Conservation (phyloP, 1,140 invertebrate genomes). For the Ceratosolen solmsi region DNA sequence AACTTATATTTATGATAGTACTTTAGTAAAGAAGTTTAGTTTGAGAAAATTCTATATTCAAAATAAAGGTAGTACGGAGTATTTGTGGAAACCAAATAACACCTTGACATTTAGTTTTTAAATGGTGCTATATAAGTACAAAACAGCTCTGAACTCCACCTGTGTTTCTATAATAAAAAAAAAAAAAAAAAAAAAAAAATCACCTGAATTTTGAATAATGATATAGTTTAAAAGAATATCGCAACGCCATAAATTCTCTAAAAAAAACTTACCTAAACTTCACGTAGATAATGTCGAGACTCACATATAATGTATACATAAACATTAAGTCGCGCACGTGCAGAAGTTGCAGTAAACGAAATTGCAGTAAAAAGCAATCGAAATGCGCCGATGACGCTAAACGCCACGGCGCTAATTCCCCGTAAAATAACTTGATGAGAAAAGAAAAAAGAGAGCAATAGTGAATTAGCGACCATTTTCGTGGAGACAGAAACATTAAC, state of each 20-base stretch:
- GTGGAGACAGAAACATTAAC: slow-evolving; percentile 1
- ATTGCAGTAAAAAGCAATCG: background rate
- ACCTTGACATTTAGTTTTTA: background rate
- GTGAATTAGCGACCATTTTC: background rate
- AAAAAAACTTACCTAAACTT: too few species aligned
- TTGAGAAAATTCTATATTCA: too few species aligned
- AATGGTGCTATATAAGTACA: background rate
- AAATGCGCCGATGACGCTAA: background rate
- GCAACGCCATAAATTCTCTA: too few species aligned
- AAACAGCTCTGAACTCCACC: background rate
- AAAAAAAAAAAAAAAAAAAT: too few species aligned
- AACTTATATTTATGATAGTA: background rate
- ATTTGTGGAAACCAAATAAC: background rate
- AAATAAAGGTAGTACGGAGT: too few species aligned
- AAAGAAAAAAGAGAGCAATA: background rate
- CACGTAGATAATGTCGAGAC: background rate
- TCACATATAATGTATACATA: background rate
- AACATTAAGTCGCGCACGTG: background rate
- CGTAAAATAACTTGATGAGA: background rate
- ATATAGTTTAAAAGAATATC: too few species aligned
- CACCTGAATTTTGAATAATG: too few species aligned
- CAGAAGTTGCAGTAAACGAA: too few species aligned
- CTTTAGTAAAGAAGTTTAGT: too few species aligned
- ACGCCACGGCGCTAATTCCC: background rate
- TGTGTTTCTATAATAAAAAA: background rate